phyloP scores from a whole-genome alignment of 2,113 vertebrate species.

The Pluvianellus socialis region DNA sequence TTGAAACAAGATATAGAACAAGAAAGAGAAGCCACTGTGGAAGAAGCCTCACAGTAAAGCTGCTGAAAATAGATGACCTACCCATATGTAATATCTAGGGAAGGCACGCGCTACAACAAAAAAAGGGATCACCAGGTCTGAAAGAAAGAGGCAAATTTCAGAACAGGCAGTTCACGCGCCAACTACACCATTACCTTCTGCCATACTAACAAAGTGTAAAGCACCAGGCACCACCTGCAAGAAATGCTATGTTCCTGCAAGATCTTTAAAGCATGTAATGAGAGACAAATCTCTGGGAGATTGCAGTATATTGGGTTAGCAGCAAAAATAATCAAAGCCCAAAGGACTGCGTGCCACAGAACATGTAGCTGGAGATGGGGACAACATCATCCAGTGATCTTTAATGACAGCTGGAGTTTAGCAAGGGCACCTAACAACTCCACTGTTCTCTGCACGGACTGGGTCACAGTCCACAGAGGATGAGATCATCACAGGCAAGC shows the following conservation, averaged over 20 bases:
- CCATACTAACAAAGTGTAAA: background rate
- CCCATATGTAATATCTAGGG: background rate
- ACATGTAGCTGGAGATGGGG: background rate
- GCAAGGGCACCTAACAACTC: background rate
- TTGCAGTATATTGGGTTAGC: background rate
- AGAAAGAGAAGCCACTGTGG: background rate
- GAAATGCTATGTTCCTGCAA: background rate
- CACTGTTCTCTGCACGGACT: background rate
- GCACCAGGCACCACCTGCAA: background rate
- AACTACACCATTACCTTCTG: background rate
- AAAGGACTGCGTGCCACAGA: background rate
- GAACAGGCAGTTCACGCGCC: background rate
- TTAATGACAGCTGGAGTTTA: background rate
- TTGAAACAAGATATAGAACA: background rate
- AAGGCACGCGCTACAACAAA: background rate
- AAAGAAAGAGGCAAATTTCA: background rate
- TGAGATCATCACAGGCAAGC: background rate
- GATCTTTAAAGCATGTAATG: background rate
- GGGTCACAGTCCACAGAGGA: background rate
- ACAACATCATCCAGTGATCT: background rate
- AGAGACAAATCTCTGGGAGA: background rate
- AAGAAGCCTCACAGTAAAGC: background rate
- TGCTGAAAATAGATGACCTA: background rate
- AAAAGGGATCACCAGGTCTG: background rate
- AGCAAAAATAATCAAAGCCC: background rate